Percentiles rank a stretch among this genome's conserved stretches.
These are phyloP conservation scores for Phoxinus phoxinus DNA, from an alignment of 2,113 vertebrate species.

Conservation along the genomic window DNA sequence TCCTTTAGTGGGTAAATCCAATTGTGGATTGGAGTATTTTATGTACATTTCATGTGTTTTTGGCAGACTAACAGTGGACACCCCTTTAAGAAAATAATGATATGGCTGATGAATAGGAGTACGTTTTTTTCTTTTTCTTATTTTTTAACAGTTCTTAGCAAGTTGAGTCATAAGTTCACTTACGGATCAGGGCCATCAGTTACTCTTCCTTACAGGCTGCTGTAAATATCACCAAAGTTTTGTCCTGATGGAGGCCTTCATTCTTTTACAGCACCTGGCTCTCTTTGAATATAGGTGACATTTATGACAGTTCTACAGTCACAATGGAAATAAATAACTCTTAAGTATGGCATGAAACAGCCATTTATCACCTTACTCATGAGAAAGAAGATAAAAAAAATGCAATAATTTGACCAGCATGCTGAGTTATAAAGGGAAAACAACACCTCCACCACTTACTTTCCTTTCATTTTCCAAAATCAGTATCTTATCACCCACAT, in stretches of 20 bases:
- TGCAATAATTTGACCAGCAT: slow-evolving; percentile 41
- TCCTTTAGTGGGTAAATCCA: neutral
- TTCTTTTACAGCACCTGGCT: slow-evolving; percentile 5
- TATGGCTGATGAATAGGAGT: too few species aligned
- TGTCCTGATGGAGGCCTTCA: neutral
- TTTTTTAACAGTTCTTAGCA: neutral
- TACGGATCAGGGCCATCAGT: neutral
- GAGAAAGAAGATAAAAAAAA: slow-evolving; percentile 16
- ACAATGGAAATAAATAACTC: slow-evolving; percentile 37
- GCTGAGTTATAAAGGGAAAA: slow-evolving; percentile 43
- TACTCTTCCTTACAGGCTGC: neutral
- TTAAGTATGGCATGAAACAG: slow-evolving; percentile 23
- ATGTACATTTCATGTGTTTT: neutral
- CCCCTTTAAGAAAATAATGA: neutral
- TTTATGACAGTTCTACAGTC: slow-evolving; percentile 8
- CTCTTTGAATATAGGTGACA: slow-evolving; percentile 9
- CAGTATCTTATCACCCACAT: slow-evolving; percentile 64
- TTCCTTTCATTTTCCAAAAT: slow-evolving; percentile 55
- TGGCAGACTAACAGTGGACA: neutral
- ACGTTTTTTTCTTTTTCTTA: neutral
- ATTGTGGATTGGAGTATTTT: neutral
- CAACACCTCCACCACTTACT: slow-evolving; percentile 37
- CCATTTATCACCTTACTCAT: slow-evolving; percentile 1
- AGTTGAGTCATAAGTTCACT: neutral
- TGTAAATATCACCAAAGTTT: slow-evolving; percentile 10